Evolutionary conservation across 2,113 vertebrate genomes (phyloP).

Genomic region (Bufo gargarizans): DNA sequence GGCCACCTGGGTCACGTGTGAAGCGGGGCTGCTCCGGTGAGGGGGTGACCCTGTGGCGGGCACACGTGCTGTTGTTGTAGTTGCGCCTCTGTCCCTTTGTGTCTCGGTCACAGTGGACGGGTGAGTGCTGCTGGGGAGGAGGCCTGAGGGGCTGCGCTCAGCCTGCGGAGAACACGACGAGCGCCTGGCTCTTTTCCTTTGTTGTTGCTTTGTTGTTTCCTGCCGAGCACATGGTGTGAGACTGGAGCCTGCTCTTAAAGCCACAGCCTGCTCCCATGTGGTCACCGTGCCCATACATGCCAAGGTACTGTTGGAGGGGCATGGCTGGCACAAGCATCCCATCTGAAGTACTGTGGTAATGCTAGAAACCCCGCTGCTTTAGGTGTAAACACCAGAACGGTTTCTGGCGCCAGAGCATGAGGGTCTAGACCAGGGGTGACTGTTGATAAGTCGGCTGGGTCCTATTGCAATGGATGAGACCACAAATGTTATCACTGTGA

Average conservation of each 20-base stretch:
- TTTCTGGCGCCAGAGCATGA: too few relatives aligned
- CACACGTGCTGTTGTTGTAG: slow-evolving; percentile 41
- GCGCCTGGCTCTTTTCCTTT: slow-evolving; percentile 72
- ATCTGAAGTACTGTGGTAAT: too few relatives aligned
- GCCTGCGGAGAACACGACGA: neutral
- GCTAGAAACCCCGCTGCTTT: too few relatives aligned
- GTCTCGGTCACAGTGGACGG: slow-evolving; percentile 33
- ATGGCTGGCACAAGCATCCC: too few relatives aligned
- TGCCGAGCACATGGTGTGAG: slow-evolving; percentile 84
- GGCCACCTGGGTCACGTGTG: slow-evolving; percentile 27
- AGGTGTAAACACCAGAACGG: too few relatives aligned
- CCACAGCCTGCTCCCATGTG: slow-evolving; percentile 57
- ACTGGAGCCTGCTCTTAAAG: slow-evolving; percentile 76
- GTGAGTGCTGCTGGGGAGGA: neutral
- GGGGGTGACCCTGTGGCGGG: neutral
- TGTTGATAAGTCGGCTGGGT: too few relatives aligned
- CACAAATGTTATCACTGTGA: too few relatives aligned
- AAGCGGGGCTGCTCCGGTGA: neutral
- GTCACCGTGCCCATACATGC: neutral
- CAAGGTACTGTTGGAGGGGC: too few relatives aligned
- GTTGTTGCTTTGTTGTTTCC: slow-evolving; percentile 92
- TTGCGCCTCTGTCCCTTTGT: slow-evolving; percentile 44
- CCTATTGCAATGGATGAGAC: too few relatives aligned
- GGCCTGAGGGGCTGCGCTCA: neutral
- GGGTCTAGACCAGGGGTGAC: too few relatives aligned